Conservation (phyloP, 2,888 invertebrate species). For the Eumerus sabulonum region DNA sequence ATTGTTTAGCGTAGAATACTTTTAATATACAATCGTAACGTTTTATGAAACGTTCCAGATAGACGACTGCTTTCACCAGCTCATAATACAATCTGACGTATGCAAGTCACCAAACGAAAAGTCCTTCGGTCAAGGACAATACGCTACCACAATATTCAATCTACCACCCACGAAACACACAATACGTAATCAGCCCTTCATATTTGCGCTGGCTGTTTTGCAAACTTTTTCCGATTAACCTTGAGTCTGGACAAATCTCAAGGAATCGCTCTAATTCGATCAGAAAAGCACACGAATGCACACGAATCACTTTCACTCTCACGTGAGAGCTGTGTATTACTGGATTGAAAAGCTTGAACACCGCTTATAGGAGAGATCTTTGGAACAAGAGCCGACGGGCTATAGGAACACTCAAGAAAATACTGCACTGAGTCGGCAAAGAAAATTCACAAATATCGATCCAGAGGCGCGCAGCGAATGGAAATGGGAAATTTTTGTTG, state of each 20-base stretch:
- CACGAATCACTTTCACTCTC: conserved; percentile 47
- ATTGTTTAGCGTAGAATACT: conserved; percentile 26
- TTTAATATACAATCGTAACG: neutral
- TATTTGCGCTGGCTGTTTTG: neutral
- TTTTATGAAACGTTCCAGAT: neutral
- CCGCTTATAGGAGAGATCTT: neutral
- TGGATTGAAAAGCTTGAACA: neutral
- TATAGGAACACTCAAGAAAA: too few species aligned
- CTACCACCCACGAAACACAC: too few species aligned
- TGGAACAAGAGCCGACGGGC: neutral
- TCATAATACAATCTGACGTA: conserved; percentile 8
- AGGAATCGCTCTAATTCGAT: conserved; percentile 17
- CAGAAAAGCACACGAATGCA: neutral
- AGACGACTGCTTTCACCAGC: conserved; percentile 34
- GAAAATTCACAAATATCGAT: conserved; percentile 31
- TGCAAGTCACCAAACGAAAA: conserved; percentile 16
- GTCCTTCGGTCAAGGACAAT: conserved; percentile 38
- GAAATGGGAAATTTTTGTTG: conserved; percentile 30
- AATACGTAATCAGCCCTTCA: neutral
- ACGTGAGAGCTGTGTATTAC: conserved; percentile 13
- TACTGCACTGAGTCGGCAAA: too few species aligned
- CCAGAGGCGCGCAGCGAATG: conserved; percentile 18
- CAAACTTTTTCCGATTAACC: conserved; percentile 23
- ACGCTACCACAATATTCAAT: too few species aligned
- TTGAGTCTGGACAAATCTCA: conserved; percentile 44